A percentile compares a stretch with the other conserved stretches of the same genome.
phyloP scores from a whole-genome alignment of 2,113 vertebrate species.

The Maccullochella peelii region DNA sequence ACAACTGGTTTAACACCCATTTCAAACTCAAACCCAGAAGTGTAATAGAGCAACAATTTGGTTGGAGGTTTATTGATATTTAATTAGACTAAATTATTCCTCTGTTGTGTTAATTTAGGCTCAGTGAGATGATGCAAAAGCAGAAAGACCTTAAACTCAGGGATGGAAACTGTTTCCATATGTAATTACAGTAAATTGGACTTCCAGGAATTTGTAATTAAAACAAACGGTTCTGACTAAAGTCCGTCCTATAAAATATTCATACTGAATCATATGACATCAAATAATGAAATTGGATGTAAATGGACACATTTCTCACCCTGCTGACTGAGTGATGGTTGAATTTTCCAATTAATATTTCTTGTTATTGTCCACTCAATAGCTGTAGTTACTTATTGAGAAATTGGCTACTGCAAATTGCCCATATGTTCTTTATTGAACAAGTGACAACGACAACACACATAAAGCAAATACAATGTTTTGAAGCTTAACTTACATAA shows the following conservation, averaged over 20 bases:
- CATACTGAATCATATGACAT: background rate
- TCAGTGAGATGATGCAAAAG: constrained; percentile 32
- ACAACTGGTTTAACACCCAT: constrained; percentile 4
- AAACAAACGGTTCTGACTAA: constrained; percentile 9
- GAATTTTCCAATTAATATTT: background rate
- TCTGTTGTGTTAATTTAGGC: constrained; percentile 48
- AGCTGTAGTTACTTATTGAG: background rate
- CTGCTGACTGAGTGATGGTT: background rate
- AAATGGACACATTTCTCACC: background rate
- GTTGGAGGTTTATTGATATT: constrained; percentile 45
- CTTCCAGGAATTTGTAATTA: constrained; percentile 22
- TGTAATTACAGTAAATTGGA: constrained; percentile 13
- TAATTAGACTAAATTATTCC: constrained; percentile 59
- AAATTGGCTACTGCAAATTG: background rate
- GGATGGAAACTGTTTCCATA: constrained; percentile 8
- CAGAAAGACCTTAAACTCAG: constrained; percentile 16
- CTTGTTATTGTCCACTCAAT: background rate
- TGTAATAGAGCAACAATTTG: constrained; percentile 24
- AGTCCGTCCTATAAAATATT: background rate
- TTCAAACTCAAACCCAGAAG: constrained; percentile 26
- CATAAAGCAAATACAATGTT: background rate
- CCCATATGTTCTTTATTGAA: background rate
- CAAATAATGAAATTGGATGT: background rate
- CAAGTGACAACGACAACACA: background rate
- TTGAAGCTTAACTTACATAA: background rate